Percentiles rank a stretch among this genome's conserved stretches.
These are phyloP conservation scores for Pipistrellus pipistrellus DNA, from an alignment of 2,797 vertebrate species.

Conservation along the genomic window DNA sequence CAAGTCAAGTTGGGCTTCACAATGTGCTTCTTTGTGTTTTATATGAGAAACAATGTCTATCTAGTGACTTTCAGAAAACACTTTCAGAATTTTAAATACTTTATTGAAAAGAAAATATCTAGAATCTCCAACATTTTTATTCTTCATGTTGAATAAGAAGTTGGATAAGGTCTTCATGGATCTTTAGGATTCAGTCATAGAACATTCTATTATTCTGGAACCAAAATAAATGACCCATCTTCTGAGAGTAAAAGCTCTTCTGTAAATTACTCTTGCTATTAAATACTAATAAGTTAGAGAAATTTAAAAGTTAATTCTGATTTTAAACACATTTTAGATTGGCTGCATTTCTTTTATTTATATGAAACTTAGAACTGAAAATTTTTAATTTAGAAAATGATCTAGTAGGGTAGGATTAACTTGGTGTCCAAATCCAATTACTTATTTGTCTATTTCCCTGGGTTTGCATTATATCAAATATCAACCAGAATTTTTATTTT, in stretches of 20 bases:
- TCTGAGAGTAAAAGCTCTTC: not conserved
- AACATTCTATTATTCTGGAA: slow-evolving; percentile 24
- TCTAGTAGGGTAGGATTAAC: not conserved
- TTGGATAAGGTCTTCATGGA: not conserved
- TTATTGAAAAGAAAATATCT: not conserved
- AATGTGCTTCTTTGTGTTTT: slow-evolving; percentile 4
- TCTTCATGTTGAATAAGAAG: slow-evolving; percentile 18
- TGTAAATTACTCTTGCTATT: slow-evolving; percentile 21
- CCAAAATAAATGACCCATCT: slow-evolving; percentile 20
- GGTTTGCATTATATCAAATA: slow-evolving; percentile 15
- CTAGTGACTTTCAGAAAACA: not conserved
- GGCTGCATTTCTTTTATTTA: not conserved
- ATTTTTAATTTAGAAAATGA: slow-evolving; percentile 13
- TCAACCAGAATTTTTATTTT: not conserved
- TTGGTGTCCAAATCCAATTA: not conserved
- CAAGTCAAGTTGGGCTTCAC: not conserved
- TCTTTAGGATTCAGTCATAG: not conserved
- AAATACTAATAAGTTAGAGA: not conserved
- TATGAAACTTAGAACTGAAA: slow-evolving; percentile 38
- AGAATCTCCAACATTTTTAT: not conserved
- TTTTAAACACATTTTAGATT: not conserved
- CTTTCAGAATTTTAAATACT: not conserved
- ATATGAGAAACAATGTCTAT: not conserved
- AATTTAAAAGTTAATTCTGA: not conserved
- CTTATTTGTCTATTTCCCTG: not conserved